A percentile compares a stretch with the other conserved stretches of the same genome.
phyloP scores from a whole-genome alignment of 2,888 invertebrate species.

The Agrochola circellaris region DNA sequence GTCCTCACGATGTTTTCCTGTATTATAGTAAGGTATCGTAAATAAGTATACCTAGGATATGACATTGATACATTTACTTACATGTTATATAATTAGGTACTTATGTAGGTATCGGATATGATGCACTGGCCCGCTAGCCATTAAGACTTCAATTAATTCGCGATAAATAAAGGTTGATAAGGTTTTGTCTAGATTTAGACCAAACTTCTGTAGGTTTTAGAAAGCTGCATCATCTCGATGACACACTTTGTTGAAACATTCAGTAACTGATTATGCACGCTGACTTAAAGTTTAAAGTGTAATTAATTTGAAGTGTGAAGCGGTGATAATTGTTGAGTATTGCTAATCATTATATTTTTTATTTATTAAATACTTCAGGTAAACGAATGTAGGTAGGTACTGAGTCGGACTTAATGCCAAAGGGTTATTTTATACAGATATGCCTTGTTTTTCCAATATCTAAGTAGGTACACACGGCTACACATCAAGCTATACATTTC shows the following conservation, averaged over 20 bases:
- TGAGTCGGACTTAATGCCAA: background rate
- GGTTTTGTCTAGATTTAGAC: background rate
- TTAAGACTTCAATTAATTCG: background rate
- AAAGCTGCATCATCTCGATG: slow-evolving; percentile 3
- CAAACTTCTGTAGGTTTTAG: background rate
- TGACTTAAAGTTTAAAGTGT: slow-evolving; percentile 19
- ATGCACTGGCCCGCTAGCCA: too few species aligned
- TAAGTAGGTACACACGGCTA: background rate
- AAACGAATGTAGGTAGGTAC: background rate
- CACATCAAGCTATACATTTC: too few species aligned
- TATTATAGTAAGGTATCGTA: too few species aligned
- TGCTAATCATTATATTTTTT: background rate
- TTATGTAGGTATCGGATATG: background rate
- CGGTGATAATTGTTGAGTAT: slow-evolving; percentile 4
- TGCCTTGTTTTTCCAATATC: background rate
- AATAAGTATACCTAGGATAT: too few species aligned
- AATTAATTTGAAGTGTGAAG: slow-evolving; percentile 9
- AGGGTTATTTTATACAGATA: too few species aligned
- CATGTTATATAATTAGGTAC: too few species aligned
- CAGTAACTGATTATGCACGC: background rate
- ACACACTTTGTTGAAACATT: background rate
- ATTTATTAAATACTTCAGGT: background rate
- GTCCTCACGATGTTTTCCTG: background rate
- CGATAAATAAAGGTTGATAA: background rate
- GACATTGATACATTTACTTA: too few species aligned